phyloP scores from a whole-genome alignment of 2,888 invertebrate genomes.

The Drosophila nigritarsus region DNA sequence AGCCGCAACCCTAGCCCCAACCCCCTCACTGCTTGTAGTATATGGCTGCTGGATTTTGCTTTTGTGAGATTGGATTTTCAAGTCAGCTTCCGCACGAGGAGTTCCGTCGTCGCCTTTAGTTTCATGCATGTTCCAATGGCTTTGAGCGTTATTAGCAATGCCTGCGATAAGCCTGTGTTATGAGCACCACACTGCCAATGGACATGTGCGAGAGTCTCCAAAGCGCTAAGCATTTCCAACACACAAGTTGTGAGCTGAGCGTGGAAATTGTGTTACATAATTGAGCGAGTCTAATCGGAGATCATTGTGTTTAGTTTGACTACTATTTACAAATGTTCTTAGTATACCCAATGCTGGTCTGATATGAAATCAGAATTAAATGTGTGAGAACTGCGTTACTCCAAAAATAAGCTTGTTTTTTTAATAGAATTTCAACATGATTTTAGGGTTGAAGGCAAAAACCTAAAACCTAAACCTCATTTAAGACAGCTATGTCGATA shows the following conservation, averaged over 20 bases:
- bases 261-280: slow-evolving; percentile 25
- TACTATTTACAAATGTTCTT: slow-evolving; percentile 2
- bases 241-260: slow-evolving; percentile 39
- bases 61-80: slow-evolving; percentile 37
- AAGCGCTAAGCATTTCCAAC: slow-evolving; percentile 12
- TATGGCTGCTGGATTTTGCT: slow-evolving; percentile 11
- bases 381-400: not conserved
- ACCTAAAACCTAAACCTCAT: not conserved
- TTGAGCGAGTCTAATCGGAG: slow-evolving; percentile 42
- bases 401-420: not conserved
- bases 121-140: slow-evolving; percentile 58
- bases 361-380: not conserved
- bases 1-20: not conserved
- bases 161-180: slow-evolving; percentile 66
- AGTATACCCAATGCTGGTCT: not conserved
- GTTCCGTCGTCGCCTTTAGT: slow-evolving; percentile 29
- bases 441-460: not conserved
- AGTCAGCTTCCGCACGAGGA: slow-evolving; percentile 29
- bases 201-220: slow-evolving; percentile 1
- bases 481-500: not conserved
- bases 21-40: not conserved
- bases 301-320: slow-evolving; percentile 10
- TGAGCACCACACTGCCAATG: slow-evolving; percentile 23
- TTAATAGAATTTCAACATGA: not conserved
- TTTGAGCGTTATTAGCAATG: slow-evolving; percentile 59